Conservation (phyloP, 2,888 invertebrate species). For the Empis livida region DNA sequence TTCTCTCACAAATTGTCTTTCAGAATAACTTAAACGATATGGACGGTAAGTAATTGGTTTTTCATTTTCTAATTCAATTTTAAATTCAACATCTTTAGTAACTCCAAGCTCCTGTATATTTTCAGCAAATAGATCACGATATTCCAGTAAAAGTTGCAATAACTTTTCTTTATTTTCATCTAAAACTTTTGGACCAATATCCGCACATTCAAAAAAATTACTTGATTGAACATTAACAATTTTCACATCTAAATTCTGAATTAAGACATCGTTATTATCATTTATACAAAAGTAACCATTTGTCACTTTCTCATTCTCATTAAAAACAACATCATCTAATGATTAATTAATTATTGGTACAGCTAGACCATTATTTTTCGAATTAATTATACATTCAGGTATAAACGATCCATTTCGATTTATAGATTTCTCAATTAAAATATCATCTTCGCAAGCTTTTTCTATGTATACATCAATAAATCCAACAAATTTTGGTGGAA, state of each 20-base stretch:
- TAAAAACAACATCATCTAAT: neutral
- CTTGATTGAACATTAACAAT: neutral
- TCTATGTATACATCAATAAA: neutral
- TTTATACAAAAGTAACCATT: neutral
- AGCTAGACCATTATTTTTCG: neutral
- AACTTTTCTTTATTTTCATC: conserved; percentile 4
- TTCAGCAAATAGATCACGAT: conserved; percentile 7
- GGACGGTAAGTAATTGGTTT: conserved; percentile 9
- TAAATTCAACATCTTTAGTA: conserved; percentile 8
- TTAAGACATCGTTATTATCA: neutral
- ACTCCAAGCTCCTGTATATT: conserved; percentile 9
- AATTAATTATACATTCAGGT: neutral
- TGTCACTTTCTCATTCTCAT: neutral
- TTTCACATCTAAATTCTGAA: neutral
- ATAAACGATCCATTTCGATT: neutral
- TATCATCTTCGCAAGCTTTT: neutral
- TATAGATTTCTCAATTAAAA: neutral
- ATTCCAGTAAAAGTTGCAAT: conserved; percentile 5
- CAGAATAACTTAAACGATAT: conserved; percentile 10
- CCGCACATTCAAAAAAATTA: neutral
- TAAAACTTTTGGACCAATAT: neutral
- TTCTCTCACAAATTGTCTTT: conserved; percentile 8
- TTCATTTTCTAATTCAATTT: conserved; percentile 8
- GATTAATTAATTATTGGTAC: neutral
- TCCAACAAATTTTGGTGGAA: neutral